These are phyloP conservation scores for Stegastes partitus DNA, from an alignment of 2,113 vertebrate species.

Conservation along the genomic window DNA sequence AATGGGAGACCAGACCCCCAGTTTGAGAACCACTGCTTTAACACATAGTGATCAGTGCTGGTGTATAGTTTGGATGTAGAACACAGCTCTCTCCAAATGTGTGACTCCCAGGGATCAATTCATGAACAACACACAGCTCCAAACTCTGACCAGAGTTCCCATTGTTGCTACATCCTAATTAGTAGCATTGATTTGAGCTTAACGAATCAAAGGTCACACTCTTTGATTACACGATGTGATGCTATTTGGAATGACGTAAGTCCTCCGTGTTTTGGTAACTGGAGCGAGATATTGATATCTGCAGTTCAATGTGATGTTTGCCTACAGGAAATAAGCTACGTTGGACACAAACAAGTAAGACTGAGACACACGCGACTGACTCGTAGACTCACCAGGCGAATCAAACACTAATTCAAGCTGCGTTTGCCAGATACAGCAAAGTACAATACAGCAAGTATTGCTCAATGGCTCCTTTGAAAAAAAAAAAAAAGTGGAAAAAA, in stretches of 20 bases:
- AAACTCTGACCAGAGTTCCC: conserved; percentile 1
- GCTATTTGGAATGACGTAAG: conserved; percentile 38
- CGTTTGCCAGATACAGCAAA: neutral
- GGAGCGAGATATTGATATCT: conserved; percentile 49
- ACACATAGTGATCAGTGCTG: neutral
- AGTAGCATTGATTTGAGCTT: conserved; percentile 44
- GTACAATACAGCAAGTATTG: neutral
- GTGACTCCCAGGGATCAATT: neutral
- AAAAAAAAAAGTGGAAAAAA: too few species aligned
- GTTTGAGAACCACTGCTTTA: too few species aligned
- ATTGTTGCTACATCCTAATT: conserved; percentile 7
- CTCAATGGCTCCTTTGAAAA: neutral
- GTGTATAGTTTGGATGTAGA: neutral
- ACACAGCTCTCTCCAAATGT: conserved; percentile 4
- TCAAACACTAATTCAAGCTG: neutral
- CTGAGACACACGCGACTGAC: neutral
- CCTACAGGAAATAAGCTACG: conserved; percentile 24
- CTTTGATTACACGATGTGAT: conserved; percentile 35
- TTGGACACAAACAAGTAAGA: conserved; percentile 16
- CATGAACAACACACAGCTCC: neutral
- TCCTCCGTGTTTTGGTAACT: conserved; percentile 11
- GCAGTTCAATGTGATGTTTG: conserved; percentile 52
- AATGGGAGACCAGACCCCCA: too few species aligned
- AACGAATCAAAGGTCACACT: conserved; percentile 30
- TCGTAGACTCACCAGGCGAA: neutral